phyloP scores from a whole-genome alignment of 2,797 vertebrate genomes.

The Hybognathus amarus region DNA sequence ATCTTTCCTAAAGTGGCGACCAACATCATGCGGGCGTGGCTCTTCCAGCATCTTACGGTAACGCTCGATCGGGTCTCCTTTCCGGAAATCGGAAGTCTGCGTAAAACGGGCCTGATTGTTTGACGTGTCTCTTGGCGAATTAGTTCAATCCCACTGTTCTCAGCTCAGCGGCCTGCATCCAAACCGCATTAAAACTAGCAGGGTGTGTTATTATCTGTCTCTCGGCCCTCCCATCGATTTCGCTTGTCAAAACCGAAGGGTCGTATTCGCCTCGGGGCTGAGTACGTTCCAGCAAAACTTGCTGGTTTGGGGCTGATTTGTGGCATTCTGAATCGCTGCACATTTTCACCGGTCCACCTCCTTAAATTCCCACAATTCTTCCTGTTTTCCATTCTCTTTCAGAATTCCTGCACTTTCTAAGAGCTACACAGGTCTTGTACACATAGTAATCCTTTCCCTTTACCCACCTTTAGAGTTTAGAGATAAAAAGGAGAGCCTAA shows the following conservation, averaged over 20 bases:
- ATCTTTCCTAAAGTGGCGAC: conserved; percentile 89
- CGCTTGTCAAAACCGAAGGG: conserved; percentile 14
- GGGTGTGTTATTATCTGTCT: conserved; percentile 40
- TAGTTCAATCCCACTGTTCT: conserved; percentile 25
- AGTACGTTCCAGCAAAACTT: neutral
- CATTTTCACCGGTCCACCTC: conserved; percentile 10
- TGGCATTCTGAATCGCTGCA: conserved; percentile 7
- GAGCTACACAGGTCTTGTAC: conserved; percentile 82
- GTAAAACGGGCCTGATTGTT: neutral
- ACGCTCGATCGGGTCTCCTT: conserved; percentile 55
- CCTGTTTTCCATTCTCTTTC: conserved; percentile 74
- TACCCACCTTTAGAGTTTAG: conserved; percentile 76
- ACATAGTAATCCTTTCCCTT: conserved; percentile 81
- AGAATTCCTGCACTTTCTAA: conserved; percentile 75
- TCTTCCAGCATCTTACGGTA: conserved; percentile 98
- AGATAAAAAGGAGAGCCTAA: conserved; percentile 75
- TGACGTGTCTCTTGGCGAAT: neutral
- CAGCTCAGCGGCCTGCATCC: conserved; percentile 56
- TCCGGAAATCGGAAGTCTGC: neutral
- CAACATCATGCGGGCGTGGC: conserved; percentile 80
- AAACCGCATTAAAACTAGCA: conserved; percentile 43
- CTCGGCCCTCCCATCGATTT: conserved; percentile 8
- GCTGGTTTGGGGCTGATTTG: conserved; percentile 23
- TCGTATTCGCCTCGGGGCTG: conserved; percentile 2
- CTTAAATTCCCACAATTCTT: conserved; percentile 56